Evolutionary conservation across 2,113 vertebrate species (phyloP).

Genomic region (Actinemys pallida): DNA sequence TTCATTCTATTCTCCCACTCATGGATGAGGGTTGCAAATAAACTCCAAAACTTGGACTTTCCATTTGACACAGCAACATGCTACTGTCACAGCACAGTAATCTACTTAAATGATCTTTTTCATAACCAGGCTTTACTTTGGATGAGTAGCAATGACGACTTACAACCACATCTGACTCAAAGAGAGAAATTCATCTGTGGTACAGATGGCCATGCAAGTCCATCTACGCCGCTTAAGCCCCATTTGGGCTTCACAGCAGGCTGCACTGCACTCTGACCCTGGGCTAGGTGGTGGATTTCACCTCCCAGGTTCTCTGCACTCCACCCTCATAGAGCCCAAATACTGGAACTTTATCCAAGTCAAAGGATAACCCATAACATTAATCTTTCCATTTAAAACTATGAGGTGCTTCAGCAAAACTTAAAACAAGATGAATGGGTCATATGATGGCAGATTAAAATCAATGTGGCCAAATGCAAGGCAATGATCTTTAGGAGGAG

Average conservation of each 20-base stretch:
- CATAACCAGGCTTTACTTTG: not conserved
- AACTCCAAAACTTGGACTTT: not conserved
- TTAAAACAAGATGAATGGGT: not conserved
- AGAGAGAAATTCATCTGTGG: not conserved
- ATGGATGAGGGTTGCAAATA: conserved; percentile 3
- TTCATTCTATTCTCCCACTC: conserved; percentile 33
- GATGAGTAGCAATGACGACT: not conserved
- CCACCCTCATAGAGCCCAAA: not conserved
- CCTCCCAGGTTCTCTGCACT: not conserved
- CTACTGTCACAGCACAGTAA: not conserved
- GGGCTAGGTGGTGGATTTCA: fast-evolving
- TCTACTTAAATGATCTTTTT: not conserved
- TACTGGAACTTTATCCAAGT: fast-evolving
- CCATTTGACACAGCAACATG: not conserved
- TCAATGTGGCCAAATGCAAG: not conserved
- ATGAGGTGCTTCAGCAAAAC: not conserved
- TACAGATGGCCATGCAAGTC: fast-evolving
- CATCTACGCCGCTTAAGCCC: fast-evolving
- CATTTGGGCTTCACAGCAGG: fast-evolving
- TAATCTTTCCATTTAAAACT: not conserved
- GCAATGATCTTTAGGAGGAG: not conserved
- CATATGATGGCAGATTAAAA: not conserved
- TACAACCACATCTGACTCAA: not conserved
- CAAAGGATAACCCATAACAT: not conserved
- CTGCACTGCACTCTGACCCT: not conserved